Evolutionary conservation across 2,797 vertebrate genomes (phyloP).

Genomic region (Brotula barbata): DNA sequence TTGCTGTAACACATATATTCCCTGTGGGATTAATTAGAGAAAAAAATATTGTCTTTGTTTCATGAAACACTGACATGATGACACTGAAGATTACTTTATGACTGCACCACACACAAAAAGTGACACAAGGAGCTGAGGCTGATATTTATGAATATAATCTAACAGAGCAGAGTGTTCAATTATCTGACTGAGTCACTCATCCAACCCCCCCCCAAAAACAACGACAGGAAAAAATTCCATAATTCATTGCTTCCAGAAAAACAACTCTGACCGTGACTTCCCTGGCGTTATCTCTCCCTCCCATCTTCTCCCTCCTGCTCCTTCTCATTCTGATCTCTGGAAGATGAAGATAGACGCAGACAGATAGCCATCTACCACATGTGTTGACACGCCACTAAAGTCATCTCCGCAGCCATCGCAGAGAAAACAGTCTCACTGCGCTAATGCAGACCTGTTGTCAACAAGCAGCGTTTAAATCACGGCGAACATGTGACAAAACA

Average conservation of each 20-base stretch:
- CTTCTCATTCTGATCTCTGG: constrained; percentile 42
- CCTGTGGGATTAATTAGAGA: too few species aligned
- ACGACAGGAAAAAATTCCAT: constrained; percentile 8
- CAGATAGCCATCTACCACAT: constrained; percentile 39
- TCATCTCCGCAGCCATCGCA: constrained; percentile 4
- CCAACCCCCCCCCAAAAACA: constrained; percentile 22
- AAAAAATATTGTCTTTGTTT: too few species aligned
- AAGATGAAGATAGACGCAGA: constrained; percentile 56
- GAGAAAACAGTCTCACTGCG: constrained; percentile 22
- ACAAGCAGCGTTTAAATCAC: constrained; percentile 11
- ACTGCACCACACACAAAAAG: too few species aligned
- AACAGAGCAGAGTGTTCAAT: too few species aligned
- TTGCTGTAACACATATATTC: too few species aligned
- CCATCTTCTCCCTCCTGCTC: constrained; percentile 52
- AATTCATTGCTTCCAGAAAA: constrained; percentile 32
- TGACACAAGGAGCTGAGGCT: too few species aligned
- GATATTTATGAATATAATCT: too few species aligned
- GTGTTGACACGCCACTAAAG: constrained; percentile 45
- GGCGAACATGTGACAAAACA: not conserved
- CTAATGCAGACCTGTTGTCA: constrained; percentile 17
- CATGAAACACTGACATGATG: not conserved
- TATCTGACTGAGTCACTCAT: too few species aligned
- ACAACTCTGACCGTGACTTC: constrained; percentile 44
- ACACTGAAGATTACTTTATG: too few species aligned
- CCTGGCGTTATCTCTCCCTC: constrained; percentile 50